Percentiles rank a stretch among this genome's conserved stretches.
Conservation (phyloP, 1,140 invertebrate species). For the Calephelis virginiensis region DNA sequence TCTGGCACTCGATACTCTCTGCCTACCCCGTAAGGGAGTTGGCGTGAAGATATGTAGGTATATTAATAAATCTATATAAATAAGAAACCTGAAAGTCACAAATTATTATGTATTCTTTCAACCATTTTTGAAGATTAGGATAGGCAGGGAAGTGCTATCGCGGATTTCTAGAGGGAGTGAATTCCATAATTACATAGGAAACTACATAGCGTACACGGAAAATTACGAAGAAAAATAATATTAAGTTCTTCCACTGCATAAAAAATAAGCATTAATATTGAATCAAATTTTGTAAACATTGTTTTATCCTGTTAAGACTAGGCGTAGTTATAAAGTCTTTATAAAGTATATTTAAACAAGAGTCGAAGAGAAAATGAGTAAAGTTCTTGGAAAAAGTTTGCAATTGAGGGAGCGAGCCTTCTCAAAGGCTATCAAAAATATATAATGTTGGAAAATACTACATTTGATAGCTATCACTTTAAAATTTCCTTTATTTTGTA, state of each 20-base stretch:
- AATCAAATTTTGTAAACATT: constrained; percentile 54
- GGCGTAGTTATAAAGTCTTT: constrained; percentile 45
- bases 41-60: too few relatives aligned
- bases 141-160: too few relatives aligned
- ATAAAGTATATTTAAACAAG: constrained; percentile 64
- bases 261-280: constrained; percentile 34
- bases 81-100: too few relatives aligned
- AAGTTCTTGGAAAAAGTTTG: constrained; percentile 66
- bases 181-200: too few relatives aligned
- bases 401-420: constrained; percentile 50
- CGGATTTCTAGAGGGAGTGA: too few relatives aligned
- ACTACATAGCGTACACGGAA: too few relatives aligned
- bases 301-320: constrained; percentile 59
- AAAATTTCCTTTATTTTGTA: background rate
- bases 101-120: too few relatives aligned
- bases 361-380: constrained; percentile 67
- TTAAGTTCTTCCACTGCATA: background rate
- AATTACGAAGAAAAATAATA: too few relatives aligned
- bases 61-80: too few relatives aligned
- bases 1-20: too few relatives aligned
- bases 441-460: constrained; percentile 9
- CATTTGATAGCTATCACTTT: background rate
- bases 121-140: too few relatives aligned
- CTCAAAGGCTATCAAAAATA: constrained; percentile 11
- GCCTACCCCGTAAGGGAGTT: too few relatives aligned